Percentiles rank a stretch among this genome's conserved stretches.
phyloP scores from a whole-genome alignment of 1,140 invertebrate species.

The Drosophila setifemur region DNA sequence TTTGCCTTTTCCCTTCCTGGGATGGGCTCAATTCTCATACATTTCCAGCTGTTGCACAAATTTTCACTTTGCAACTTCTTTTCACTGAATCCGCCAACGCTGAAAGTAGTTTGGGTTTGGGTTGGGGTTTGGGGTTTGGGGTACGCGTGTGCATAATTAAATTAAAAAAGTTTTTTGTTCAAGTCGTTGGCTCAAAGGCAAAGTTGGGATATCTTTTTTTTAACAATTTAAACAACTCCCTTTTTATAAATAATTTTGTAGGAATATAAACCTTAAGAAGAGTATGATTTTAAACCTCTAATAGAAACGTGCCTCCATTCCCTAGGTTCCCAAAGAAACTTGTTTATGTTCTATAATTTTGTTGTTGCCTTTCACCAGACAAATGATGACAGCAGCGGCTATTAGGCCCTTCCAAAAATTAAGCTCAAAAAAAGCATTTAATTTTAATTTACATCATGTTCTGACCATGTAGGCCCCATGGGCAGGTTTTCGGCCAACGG shows the following conservation, averaged over 20 bases:
- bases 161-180: conserved; percentile 59
- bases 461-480: conserved; percentile 26
- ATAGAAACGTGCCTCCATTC: too few species aligned
- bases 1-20: conserved; percentile 17
- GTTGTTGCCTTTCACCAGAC: background rate
- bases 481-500: conserved; percentile 31
- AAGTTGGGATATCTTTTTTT: too few species aligned
- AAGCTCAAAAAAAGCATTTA: conserved; percentile 21
- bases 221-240: too few species aligned
- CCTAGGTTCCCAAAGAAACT: too few species aligned
- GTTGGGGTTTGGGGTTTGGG: conserved; percentile 34
- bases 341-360: background rate
- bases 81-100: conserved; percentile 50
- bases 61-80: conserved; percentile 59
- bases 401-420: background rate
- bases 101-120: conserved; percentile 44
- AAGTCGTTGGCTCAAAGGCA: conserved; percentile 64
- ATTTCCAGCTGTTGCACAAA: conserved; percentile 44
- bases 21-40: conserved; percentile 12
- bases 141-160: conserved; percentile 60
- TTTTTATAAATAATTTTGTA: background rate
- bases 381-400: background rate
- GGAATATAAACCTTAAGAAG: background rate
- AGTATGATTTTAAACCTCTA: too few species aligned
- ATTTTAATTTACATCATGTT: conserved; percentile 49